Evolutionary conservation across 2,888 invertebrate genomes (phyloP).

Genomic region (Liodrosophila aerea): DNA sequence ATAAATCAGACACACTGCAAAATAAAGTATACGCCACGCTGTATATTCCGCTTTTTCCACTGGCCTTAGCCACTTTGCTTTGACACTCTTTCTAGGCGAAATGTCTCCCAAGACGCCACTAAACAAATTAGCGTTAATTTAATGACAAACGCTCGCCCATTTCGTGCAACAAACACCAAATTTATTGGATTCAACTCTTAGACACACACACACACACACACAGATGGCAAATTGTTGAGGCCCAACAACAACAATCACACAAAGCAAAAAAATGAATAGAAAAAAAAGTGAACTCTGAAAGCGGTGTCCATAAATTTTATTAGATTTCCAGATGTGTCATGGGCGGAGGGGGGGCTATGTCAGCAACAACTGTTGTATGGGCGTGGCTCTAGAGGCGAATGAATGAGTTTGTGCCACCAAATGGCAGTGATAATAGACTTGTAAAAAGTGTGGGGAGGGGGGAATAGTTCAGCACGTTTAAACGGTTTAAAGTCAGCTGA

Average conservation of each 20-base stretch:
- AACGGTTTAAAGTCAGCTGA: conserved; percentile 5
- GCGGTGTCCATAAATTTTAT: conserved; percentile 59
- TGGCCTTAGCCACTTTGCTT: conserved; percentile 23
- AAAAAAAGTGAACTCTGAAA: conserved; percentile 4
- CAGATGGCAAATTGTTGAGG: conserved; percentile 39
- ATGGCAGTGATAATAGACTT: conserved; percentile 39
- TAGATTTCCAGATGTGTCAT: conserved; percentile 51
- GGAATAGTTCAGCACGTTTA: conserved; percentile 9
- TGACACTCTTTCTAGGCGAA: conserved; percentile 49
- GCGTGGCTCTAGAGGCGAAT: conserved; percentile 43
- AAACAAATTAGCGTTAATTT: conserved; percentile 77
- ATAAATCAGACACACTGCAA: conserved; percentile 43
- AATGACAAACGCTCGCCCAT: conserved; percentile 63
- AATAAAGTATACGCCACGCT: conserved; percentile 42
- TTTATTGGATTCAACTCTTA: conserved; percentile 53
- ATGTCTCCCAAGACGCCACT: conserved; percentile 74
- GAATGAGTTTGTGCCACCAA: conserved; percentile 17
- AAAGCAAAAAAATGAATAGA: neutral
- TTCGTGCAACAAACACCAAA: conserved; percentile 36
- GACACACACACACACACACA: conserved; percentile 30
- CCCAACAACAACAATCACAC: neutral
- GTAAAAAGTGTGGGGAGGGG: conserved; percentile 13
- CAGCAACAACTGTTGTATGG: conserved; percentile 70
- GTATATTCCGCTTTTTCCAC: conserved; percentile 13
- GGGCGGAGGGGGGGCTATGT: conserved; percentile 56